Evolutionary conservation across 1,140 invertebrate species (phyloP).

Genomic region (Pseudomyrmex cubaensis): DNA sequence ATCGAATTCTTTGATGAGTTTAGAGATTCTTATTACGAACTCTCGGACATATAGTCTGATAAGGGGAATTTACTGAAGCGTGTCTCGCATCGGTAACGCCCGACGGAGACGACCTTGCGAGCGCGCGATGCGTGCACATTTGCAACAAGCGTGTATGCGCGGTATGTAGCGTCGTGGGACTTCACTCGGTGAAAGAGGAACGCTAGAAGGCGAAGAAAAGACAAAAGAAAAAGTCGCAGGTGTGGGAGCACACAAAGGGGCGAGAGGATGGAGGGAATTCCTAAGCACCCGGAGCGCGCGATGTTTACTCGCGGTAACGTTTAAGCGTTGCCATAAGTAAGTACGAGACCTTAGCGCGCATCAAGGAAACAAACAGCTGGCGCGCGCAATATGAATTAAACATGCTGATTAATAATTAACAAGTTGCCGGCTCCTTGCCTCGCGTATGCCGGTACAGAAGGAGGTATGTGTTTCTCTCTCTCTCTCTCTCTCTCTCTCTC

Average conservation of each 20-base stretch:
- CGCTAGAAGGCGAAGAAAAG: constrained; percentile 58
- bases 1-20: neutral
- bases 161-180: constrained; percentile 34
- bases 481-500: constrained; percentile 58
- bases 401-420: constrained; percentile 84
- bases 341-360: constrained; percentile 79
- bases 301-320: constrained; percentile 74
- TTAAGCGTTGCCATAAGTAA: constrained; percentile 74
- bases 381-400: constrained; percentile 84
- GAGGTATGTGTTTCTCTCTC: constrained; percentile 23
- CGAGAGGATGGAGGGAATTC: constrained; percentile 55
- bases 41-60: neutral
- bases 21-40: neutral
- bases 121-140: constrained; percentile 66
- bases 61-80: neutral
- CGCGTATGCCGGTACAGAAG: constrained; percentile 64
- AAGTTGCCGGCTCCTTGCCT: constrained; percentile 76
- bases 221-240: constrained; percentile 54
- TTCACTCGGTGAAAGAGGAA: constrained; percentile 31
- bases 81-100: constrained; percentile 36
- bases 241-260: neutral
- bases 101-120: constrained; percentile 75
- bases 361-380: constrained; percentile 83
- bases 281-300: constrained; percentile 68
- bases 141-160: constrained; percentile 58